Conservation (phyloP, 2,797 vertebrate species). For the Clarias laeviceps region DNA sequence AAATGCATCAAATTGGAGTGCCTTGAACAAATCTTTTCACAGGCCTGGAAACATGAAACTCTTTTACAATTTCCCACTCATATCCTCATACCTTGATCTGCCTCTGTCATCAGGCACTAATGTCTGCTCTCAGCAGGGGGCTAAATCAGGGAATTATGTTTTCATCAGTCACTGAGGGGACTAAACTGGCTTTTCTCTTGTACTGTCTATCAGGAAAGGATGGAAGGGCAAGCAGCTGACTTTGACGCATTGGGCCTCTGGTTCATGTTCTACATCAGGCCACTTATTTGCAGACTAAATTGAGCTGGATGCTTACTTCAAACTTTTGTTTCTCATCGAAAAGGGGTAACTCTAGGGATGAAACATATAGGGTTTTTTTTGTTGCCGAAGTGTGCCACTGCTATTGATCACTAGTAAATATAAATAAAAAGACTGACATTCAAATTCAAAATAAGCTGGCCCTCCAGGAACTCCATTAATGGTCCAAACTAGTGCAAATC, state of each 20-base stretch:
- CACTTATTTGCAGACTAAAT: background rate
- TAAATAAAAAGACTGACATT: background rate
- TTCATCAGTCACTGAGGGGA: slow-evolving; percentile 78
- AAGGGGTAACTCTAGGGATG: background rate
- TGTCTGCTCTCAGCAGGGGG: slow-evolving; percentile 75
- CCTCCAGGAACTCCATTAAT: too few relatives aligned
- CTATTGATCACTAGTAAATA: background rate
- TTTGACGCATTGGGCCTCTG: slow-evolving; percentile 31
- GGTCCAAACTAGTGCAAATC: too few relatives aligned
- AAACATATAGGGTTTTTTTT: background rate
- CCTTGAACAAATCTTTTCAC: slow-evolving; percentile 86
- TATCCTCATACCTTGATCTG: slow-evolving; percentile 85
- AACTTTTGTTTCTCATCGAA: background rate
- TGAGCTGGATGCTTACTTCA: slow-evolving; percentile 3
- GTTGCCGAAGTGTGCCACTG: background rate
- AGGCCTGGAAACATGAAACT: slow-evolving; percentile 85
- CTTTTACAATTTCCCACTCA: slow-evolving; percentile 79
- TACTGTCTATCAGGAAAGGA: slow-evolving; percentile 36
- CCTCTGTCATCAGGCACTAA: slow-evolving; percentile 80
- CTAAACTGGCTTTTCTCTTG: slow-evolving; percentile 50
- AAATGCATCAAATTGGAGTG: slow-evolving; percentile 85
- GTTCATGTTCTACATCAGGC: slow-evolving; percentile 30
- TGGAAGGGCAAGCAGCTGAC: slow-evolving; percentile 42
- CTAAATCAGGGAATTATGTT: slow-evolving; percentile 80
- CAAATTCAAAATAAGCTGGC: background rate